Conservation (phyloP, 37 sponge, comb jelly and placozoan species). For the Eunapius fragilis region DNA sequence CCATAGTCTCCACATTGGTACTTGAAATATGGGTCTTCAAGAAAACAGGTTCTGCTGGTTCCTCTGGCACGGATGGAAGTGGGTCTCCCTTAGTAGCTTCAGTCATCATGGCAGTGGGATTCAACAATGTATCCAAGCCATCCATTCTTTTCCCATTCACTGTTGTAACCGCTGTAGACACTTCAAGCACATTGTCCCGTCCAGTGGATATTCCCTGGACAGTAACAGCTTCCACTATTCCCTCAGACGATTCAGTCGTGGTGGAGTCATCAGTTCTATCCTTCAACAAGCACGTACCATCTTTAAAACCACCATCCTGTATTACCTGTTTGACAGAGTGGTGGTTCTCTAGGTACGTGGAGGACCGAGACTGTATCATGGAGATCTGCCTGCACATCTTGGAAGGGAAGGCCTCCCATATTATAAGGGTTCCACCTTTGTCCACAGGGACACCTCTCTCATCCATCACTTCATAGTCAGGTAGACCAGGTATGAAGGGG, state of each 20-base stretch:
- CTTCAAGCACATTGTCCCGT: neutral
- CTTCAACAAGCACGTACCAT: neutral
- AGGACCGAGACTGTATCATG: constrained; percentile 24
- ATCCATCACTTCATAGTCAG: constrained; percentile 24
- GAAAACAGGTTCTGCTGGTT: neutral
- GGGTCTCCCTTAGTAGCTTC: neutral
- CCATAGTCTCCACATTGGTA: neutral
- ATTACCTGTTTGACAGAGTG: constrained; percentile 31
- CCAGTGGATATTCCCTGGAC: neutral
- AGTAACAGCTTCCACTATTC: neutral
- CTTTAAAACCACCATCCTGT: constrained; percentile 28
- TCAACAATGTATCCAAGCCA: neutral
- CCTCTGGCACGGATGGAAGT: neutral
- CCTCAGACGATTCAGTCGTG: neutral
- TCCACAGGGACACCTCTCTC: constrained; percentile 28
- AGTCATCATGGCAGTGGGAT: neutral
- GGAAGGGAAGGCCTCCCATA: constrained; percentile 72
- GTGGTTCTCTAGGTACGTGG: constrained; percentile 40
- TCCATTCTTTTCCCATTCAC: neutral
- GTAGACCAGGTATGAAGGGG: constrained; percentile 13
- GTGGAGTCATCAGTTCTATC: neutral
- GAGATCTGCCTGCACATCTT: constrained; percentile 67
- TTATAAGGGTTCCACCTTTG: constrained; percentile 45
- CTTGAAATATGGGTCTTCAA: neutral
- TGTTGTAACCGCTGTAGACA: neutral